phyloP scores from a whole-genome alignment of 2,113 vertebrate species.

The Cyanoramphus novaezelandiae region DNA sequence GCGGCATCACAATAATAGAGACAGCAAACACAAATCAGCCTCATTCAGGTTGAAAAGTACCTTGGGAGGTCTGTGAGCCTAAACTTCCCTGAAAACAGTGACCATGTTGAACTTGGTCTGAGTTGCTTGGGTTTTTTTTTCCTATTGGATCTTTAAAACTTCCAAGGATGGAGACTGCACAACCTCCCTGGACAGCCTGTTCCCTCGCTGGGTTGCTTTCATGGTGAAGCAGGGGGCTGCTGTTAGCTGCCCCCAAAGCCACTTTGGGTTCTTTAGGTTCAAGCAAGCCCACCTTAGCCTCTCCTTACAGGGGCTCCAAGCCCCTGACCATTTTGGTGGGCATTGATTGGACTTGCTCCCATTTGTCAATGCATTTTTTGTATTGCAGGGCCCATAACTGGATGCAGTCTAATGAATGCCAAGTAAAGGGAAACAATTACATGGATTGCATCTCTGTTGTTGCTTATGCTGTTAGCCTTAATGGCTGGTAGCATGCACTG shows the following conservation, averaged over 20 bases:
- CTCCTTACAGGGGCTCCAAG: neutral
- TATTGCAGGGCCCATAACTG: neutral
- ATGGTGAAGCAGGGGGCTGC: fast-evolving
- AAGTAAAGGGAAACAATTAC: neutral
- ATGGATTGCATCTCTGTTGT: fast-evolving
- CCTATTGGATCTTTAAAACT: neutral
- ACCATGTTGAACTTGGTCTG: neutral
- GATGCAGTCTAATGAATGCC: neutral
- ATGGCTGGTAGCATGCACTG: fast-evolving
- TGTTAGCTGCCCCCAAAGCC: neutral
- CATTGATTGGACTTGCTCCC: neutral
- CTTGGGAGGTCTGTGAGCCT: fast-evolving
- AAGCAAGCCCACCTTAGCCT: neutral
- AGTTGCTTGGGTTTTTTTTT: neutral
- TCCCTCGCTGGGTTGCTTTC: neutral
- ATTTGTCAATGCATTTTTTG: neutral
- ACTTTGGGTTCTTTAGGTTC: neutral
- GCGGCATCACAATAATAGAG: neutral
- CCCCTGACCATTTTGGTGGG: neutral
- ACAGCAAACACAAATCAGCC: neutral
- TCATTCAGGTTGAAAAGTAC: neutral
- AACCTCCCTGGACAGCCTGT: neutral
- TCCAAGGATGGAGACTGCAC: neutral
- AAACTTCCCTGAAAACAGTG: neutral
- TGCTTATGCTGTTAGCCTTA: neutral